Evolutionary conservation across 1,140 invertebrate genomes (phyloP).

Genomic region (Leptinotarsa texana): DNA sequence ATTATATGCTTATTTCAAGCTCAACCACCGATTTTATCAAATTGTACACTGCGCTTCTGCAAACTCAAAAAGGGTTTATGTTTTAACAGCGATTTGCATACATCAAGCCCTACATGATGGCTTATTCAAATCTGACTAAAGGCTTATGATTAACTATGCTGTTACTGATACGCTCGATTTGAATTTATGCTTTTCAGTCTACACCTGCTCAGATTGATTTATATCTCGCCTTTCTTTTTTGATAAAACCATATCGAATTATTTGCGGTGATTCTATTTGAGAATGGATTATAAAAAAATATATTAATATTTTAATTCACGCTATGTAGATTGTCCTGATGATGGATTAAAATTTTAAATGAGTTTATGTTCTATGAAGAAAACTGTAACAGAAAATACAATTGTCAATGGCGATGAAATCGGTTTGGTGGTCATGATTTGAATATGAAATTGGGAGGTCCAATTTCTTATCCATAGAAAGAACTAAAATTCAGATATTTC

Average conservation of each 20-base stretch:
- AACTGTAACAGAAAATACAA: no score
- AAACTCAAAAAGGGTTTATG: neutral
- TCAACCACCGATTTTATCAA: no score
- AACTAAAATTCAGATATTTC: no score
- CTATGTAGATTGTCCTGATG: neutral
- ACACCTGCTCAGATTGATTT: constrained; percentile 34
- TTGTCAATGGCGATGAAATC: no score
- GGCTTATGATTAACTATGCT: constrained; percentile 34
- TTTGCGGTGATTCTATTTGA: constrained; percentile 22
- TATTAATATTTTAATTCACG: constrained; percentile 12
- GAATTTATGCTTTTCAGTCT: constrained; percentile 31
- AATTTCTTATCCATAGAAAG: no score
- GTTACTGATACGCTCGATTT: constrained; percentile 31
- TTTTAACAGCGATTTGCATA: constrained; percentile 25
- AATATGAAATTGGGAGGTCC: no score
- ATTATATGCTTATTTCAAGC: no score
- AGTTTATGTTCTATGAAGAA: no score
- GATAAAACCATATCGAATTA: constrained; percentile 29
- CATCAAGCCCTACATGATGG: constrained; percentile 13
- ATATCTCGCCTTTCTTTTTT: constrained; percentile 27
- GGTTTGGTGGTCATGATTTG: no score
- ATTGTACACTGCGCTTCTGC: neutral
- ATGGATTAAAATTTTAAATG: no score
- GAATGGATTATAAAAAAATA: constrained; percentile 17
- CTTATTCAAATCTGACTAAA: constrained; percentile 36